Percentiles rank a stretch among this genome's conserved stretches.
These are phyloP conservation scores for Tholera decimalis DNA, from an alignment of 2,888 invertebrate species.

Conservation along the genomic window DNA sequence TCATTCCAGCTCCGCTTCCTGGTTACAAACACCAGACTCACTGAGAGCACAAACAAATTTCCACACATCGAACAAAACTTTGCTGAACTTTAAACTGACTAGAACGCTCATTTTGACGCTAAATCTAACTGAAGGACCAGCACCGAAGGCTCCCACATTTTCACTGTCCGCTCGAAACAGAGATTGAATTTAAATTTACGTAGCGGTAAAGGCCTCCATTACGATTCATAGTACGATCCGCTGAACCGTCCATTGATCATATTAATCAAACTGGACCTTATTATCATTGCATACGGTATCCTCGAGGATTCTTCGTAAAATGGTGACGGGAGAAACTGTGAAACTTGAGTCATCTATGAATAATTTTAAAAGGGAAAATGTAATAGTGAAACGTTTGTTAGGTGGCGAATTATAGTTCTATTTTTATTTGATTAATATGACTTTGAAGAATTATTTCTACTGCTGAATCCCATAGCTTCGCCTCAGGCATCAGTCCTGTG, in stretches of 20 bases:
- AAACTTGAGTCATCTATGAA: constrained; percentile 50
- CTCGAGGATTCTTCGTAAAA: constrained; percentile 61
- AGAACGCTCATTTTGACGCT: constrained; percentile 87
- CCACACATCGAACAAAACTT: constrained; percentile 82
- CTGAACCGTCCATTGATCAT: constrained; percentile 80
- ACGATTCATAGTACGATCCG: constrained; percentile 82
- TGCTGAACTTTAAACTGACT: constrained; percentile 81
- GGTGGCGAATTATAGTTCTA: not conserved
- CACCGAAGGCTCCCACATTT: constrained; percentile 86
- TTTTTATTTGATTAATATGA: too few relatives aligned
- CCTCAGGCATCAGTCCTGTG: too few relatives aligned
- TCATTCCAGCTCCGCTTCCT: constrained; percentile 82
- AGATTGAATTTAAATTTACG: constrained; percentile 89
- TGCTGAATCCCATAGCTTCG: too few relatives aligned
- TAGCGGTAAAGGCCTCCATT: constrained; percentile 87
- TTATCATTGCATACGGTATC: constrained; percentile 66
- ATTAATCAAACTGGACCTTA: constrained; percentile 78
- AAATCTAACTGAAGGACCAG: constrained; percentile 85
- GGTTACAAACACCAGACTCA: constrained; percentile 78
- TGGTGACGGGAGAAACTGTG: constrained; percentile 55
- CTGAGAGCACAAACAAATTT: constrained; percentile 78
- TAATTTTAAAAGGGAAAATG: constrained; percentile 44
- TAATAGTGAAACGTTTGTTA: not conserved
- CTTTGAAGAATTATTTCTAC: too few relatives aligned
- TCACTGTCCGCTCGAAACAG: constrained; percentile 83